These are phyloP conservation scores for Cryptocheilus praepositus DNA, from an alignment of 2,888 invertebrate species.

Conservation along the genomic window DNA sequence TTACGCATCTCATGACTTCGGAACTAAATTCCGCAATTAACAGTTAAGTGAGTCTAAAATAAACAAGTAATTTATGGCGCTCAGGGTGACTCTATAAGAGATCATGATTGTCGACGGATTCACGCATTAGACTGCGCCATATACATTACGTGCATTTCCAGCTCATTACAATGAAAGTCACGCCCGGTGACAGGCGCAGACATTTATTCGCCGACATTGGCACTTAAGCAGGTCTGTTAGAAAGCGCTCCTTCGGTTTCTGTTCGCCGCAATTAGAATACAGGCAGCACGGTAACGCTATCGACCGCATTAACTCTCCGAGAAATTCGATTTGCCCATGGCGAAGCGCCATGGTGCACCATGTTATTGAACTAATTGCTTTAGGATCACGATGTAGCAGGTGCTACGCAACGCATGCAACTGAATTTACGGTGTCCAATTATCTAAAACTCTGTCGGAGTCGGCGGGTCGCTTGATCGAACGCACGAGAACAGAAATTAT, in stretches of 20 bases:
- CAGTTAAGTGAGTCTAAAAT: too few species aligned
- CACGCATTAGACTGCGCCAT: too few species aligned
- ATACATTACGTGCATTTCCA: too few species aligned
- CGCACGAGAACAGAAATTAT: conserved; percentile 11
- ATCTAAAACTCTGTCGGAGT: conserved; percentile 33
- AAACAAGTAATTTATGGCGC: too few species aligned
- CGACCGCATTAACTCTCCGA: conserved; percentile 44
- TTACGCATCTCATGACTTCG: too few species aligned
- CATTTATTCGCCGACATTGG: too few species aligned
- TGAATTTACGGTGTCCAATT: conserved; percentile 45
- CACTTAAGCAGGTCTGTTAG: too few species aligned
- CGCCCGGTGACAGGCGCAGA: too few species aligned
- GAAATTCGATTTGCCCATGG: conserved; percentile 50
- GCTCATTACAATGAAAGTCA: too few species aligned
- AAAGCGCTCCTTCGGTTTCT: conserved; percentile 4
- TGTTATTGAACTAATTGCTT: conserved; percentile 46
- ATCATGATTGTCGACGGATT: too few species aligned
- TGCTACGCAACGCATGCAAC: conserved; percentile 32
- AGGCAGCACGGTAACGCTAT: conserved; percentile 41
- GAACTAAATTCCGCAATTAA: too few species aligned
- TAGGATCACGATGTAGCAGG: conserved; percentile 39
- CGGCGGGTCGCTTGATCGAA: conserved; percentile 20
- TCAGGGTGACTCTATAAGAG: too few species aligned
- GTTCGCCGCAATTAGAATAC: conserved; percentile 33
- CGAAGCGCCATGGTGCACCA: conserved; percentile 32